Conservation (phyloP, 2,888 invertebrate species). For the Apotomis betuletana region DNA sequence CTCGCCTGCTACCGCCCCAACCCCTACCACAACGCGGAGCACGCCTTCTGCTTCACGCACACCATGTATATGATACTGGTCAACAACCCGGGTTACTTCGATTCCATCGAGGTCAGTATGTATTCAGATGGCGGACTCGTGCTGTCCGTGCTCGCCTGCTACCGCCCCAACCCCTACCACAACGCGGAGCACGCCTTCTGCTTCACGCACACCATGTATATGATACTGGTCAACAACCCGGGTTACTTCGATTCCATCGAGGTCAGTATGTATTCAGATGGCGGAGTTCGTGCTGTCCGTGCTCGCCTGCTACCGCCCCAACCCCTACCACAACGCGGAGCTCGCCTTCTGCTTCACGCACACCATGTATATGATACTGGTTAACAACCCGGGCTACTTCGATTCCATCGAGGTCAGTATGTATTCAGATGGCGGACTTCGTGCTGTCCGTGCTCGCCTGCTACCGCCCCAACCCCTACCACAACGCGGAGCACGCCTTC, state of each 20-base stretch:
- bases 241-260: conserved; percentile 77
- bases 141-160: conserved; percentile 74
- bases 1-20: conserved; percentile 78
- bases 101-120: conserved; percentile 71
- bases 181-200: conserved; percentile 86
- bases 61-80: conserved; percentile 83
- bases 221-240: conserved; percentile 77
- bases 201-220: conserved; percentile 85
- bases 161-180: conserved; percentile 84
- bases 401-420: conserved; percentile 73
- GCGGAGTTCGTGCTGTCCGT: conserved; percentile 80
- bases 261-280: conserved; percentile 60
- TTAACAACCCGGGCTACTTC: conserved; percentile 75
- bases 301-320: conserved; percentile 75
- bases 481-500: conserved; percentile 86
- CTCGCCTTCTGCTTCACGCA: conserved; percentile 86
- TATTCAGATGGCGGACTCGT: conserved; percentile 68
- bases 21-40: conserved; percentile 85
- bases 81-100: conserved; percentile 76
- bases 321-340: conserved; percentile 85
- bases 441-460: conserved; percentile 73
- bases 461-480: conserved; percentile 84
- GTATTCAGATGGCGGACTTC: conserved; percentile 69
- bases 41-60: conserved; percentile 85
- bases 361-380: conserved; percentile 83